Evolutionary conservation across 2,888 invertebrate species (phyloP), one percentile per base, ranked within the genome.

Genomic region (Cryptocheilus praepositus): DNA sequence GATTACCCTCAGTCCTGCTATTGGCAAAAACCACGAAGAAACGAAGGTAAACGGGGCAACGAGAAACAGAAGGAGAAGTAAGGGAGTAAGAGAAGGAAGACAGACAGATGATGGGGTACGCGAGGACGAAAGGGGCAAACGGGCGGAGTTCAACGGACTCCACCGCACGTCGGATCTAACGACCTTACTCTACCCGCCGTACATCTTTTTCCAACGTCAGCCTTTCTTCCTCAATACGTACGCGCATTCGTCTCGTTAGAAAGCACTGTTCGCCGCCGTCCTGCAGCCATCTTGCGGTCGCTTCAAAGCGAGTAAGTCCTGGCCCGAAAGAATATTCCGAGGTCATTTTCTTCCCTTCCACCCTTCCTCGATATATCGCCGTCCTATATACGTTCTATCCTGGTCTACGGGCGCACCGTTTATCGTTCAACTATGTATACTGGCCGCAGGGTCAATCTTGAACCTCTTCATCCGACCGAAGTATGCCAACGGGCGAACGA

Each of bases 1-100:
- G 49, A 49, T 49, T 49, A 18, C 49, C 49, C 49, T 18, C 36
- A 11, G 36, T 36, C 16, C 49, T 49, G 49, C 49, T 49, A 18
- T 49, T 49, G 18, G 49, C 49, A 49, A 49, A 49, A 49, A 49
- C n/a, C 16, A 13, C 49, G 18, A n/a, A 49, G 49, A 49, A 49
- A 49, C 36, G 49, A 49, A 49, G 49, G 18, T 49, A 18, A 49
- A 49, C 49, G 49, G n/a, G 49, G n/a, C 11, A 18, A 8, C 15
- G 49, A 46, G 46, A 15, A 46, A 4, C 5, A 46, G 46, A 15
- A 46, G 46, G 15, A 46, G 46, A 11, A 16, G 16, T 4, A 46
- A 3, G 46, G 16, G 11, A 46, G 46, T 7, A 15, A 15, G 13
- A 15, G 16, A 11, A 16, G 46, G 18, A 49, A 49, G 18, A n/a